Evolutionary conservation across 1,140 invertebrate species (phyloP), one percentile per base, ranked within the genome.

Genomic region (Mya arenaria): DNA sequence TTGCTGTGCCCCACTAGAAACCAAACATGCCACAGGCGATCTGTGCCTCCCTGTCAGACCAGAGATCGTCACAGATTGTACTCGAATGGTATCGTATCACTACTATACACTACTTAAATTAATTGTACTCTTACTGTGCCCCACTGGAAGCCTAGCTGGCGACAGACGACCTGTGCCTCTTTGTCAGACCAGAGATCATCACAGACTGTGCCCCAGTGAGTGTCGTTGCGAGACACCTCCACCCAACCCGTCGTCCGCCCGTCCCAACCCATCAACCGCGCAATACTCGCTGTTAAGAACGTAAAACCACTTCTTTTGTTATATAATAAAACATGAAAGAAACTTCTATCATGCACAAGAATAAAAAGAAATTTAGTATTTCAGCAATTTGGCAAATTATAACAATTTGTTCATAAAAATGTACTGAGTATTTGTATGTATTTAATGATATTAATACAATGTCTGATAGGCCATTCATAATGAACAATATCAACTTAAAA

Each of bases 161-260:
- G 58, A 52, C 88, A 89, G 23, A 88, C 86, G 37, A 89, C 88
- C 60, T 84, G 84, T 6, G 88, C 88, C 36, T 87, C 88, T 13
- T 74, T 65, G 41, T 85, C 84, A 13, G 84, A 79, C 86, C 88
- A 89, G 28, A 85, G 65, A 52, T 85, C 84, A 41, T 84, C 83
- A 82, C 88, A 89, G 8, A 89, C 84, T 25, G 85, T 89, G 0
- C 88, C 88, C 86, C 86, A 89, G 19, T 56, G 37, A 10, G 75
- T 80, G 1, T 78, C 83, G 55, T 88, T 88, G 6, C 68, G 56
- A 2, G 75, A 80, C 30, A 89, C 87, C 62, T 89, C 86, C 25
- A 89, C 88, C 6, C 86, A 78, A 8, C 88, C 88, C n/a, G 86
- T 86, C 28, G 83, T 83, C 19, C 65, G 39, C 37, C 60, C 69